Conservation (phyloP, 2,797 vertebrate species). For the Aeoliscus strigatus region DNA sequence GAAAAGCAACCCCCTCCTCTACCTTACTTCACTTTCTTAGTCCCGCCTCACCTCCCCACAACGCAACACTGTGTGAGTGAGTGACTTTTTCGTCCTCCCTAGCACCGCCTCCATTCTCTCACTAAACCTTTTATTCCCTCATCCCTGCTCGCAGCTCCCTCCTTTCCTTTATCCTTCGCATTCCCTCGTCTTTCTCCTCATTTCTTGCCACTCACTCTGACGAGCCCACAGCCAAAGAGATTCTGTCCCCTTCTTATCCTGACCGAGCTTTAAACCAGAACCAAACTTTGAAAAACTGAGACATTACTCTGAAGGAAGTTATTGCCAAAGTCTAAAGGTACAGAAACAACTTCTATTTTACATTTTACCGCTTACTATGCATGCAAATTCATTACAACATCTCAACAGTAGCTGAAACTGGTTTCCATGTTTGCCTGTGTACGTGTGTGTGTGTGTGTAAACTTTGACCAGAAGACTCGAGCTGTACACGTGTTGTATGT, state of each 20-base stretch:
- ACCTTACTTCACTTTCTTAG: conserved; percentile 49
- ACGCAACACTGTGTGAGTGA: conserved; percentile 34
- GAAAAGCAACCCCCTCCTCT: conserved; percentile 31
- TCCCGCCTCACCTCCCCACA: conserved; percentile 39
- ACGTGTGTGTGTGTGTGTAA: too few species aligned
- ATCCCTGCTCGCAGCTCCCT: conserved; percentile 18
- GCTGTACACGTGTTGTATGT: too few species aligned
- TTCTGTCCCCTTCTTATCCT: conserved; percentile 20
- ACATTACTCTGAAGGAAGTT: conserved; percentile 37
- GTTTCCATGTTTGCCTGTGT: too few species aligned
- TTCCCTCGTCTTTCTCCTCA: conserved; percentile 29
- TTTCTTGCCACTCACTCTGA: conserved; percentile 35
- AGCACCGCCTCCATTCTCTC: conserved; percentile 56
- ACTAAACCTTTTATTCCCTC: conserved; percentile 55
- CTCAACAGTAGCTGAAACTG: too few species aligned
- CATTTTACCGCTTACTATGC: too few species aligned
- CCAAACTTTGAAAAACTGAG: too few species aligned
- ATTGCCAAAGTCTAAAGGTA: conserved; percentile 55
- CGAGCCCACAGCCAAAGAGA: conserved; percentile 56
- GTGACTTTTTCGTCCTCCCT: conserved; percentile 34
- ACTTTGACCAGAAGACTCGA: too few species aligned
- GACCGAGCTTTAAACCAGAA: conserved; percentile 33
- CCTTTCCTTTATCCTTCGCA: conserved; percentile 32
- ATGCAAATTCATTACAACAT: too few species aligned
- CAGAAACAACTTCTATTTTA: conserved; percentile 25